Evolutionary conservation across 1,140 invertebrate genomes (phyloP), one percentile per base, ranked within the genome.

Genomic region (Lithobius niger): DNA sequence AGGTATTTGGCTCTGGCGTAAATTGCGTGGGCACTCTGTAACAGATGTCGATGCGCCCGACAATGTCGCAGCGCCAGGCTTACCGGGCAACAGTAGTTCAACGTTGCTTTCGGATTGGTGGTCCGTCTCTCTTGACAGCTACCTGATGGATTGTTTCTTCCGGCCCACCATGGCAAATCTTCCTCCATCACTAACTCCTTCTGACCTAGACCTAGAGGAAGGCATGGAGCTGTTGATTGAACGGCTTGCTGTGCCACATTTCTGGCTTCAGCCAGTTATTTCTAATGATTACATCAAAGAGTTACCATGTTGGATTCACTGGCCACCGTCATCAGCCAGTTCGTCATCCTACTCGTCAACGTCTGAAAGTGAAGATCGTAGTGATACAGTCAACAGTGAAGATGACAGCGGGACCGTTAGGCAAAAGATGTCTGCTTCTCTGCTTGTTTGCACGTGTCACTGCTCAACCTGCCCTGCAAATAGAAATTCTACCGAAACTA

Each of bases 241-340:
- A 53, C 61, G 69, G 3, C 61, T 75, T 13, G 69, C 72, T 24
- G 67, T 73, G 28, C 73, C 74, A 16, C 70, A 73, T 57, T 59
- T 76, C 0, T 76, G 74, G 71, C 62, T 77, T 6, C 68, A 71
- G 44, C 70, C 76, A 6, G 63, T 70, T 24, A 60, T 71, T 21
- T 65, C 65, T 6, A 62, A 52, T 18, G 72, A 76, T 45, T 79
- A 78, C 58, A 70, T 79, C 22, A 71, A 73, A 50, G 62, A 74
- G 45, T 63, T 79, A n/a, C 76, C 74, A 4, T 66, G 71, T 3
- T 79, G 76, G 76, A 66, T 60, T 4, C 43, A 45, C 43, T 45
- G 18, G 6, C 18, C 6, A 3, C 16, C 22, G 10, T 27, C 48
- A 10, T 50, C 48, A 25, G 19, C 3, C 6, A 26, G n/a, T n/a